Evolutionary conservation across 2,113 vertebrate genomes (phyloP), one percentile per base, ranked within the genome.

Genomic region (Anser cygnoides): DNA sequence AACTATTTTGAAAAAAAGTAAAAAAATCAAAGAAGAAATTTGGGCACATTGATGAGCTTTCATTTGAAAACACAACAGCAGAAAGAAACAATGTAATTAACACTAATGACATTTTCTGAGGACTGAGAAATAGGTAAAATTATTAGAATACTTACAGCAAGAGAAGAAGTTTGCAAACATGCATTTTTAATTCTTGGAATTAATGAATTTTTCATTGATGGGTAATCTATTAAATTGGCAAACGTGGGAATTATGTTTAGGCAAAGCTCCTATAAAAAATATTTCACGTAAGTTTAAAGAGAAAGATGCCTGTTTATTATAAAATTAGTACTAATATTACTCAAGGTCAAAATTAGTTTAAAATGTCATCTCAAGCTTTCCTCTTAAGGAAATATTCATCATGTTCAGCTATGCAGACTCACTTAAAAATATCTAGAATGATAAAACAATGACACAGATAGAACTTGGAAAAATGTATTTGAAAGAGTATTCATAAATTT

Each of bases 171-270:
- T 97, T 99, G 99, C 39, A 99, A 98, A 97, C 99, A 99, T 58
- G 99, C 99, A 50, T 98, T 98, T 98, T 99, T 99, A 98, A 99
- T 98, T 92, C 99, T 99, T 95, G 99, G 99, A 97, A 99, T 99
- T 95, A 99, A 98, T 63, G 99, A 98, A 95, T 99, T 99, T 98
- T 99, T 99, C 99, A 99, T 99, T 89, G 99, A 99, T 20, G 99
- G 99, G 87, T 99, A 99, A 90, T 99, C 99, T 90, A 99, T 99
- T 96, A 99, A 98, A 98, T 99, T 99, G 97, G 99, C 99, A 97
- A 99, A 99, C 0, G 99, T 99, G 33, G 99, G 99, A 96, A 99
- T 99, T 98, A 99, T 99, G 97, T 99, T 99, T 93, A 99, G 97
- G 94, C 99, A 99, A 93, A 99, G 98, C 93, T 99, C 99, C 99